A percentile compares a stretch with the other conserved stretches of the same genome.
These are phyloP conservation scores for Dasyurus viverrinus DNA, from an alignment of 2,113 vertebrate genomes.

Conservation along the genomic window DNA sequence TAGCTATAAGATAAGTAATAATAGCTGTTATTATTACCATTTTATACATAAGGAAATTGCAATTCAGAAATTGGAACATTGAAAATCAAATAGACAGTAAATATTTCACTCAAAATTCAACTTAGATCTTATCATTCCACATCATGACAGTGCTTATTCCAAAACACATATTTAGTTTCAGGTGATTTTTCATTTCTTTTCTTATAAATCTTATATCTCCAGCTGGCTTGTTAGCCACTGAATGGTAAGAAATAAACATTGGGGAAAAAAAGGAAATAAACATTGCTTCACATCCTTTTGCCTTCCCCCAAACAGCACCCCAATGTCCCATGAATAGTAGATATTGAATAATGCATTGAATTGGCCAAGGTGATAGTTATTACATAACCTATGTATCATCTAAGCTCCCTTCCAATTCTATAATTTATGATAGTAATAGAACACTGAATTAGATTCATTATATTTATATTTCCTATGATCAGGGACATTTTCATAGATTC, in stretches of 20 bases:
- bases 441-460: not conserved
- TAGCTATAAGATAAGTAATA: not conserved
- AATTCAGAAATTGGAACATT: not conserved
- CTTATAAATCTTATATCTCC: not conserved
- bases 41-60: not conserved
- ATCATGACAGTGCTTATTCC: not conserved
- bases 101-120: not conserved
- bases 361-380: not conserved
- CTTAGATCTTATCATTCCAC: not conserved
- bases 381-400: not conserved
- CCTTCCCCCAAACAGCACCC: not conserved
- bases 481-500: not conserved
- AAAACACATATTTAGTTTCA: not conserved
- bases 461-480: not conserved
- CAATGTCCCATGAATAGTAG: not conserved
- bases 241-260: not conserved
- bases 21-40: not conserved
- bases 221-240: not conserved
- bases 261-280: too few species aligned
- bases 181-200: not conserved
- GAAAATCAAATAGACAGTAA: not conserved
- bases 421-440: not conserved
- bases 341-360: too few species aligned
- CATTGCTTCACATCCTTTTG: not conserved
- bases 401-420: not conserved